Evolutionary conservation across 2,888 invertebrate genomes (phyloP).

Genomic region (Timema podura): DNA sequence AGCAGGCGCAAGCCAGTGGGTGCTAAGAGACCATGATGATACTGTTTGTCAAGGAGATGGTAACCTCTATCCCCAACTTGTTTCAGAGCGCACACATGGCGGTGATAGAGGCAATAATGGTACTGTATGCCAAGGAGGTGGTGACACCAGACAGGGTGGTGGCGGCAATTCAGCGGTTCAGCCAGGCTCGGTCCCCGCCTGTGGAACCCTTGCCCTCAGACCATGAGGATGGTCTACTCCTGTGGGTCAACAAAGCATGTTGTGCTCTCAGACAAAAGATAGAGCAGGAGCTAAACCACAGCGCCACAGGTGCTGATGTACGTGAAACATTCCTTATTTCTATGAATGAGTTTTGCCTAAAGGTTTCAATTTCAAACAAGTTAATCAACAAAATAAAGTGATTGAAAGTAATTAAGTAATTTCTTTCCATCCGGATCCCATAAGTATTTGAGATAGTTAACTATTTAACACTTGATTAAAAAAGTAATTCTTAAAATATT

Average conservation of each 20-base stretch:
- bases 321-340: too few relatives aligned
- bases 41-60: not conserved
- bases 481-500: too few relatives aligned
- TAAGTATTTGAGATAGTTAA: too few relatives aligned
- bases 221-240: slow-evolving; percentile 77
- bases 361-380: too few relatives aligned
- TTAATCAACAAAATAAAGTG: too few relatives aligned
- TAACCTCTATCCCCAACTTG: not conserved
- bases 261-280: slow-evolving; percentile 61
- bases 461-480: too few relatives aligned
- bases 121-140: slow-evolving; percentile 87
- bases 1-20: not conserved
- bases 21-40: not conserved
- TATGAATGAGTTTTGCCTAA: too few relatives aligned
- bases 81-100: slow-evolving; percentile 88
- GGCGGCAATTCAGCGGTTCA: slow-evolving; percentile 77
- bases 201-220: slow-evolving; percentile 53
- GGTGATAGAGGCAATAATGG: slow-evolving; percentile 93
- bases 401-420: too few relatives aligned
- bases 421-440: too few relatives aligned
- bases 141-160: slow-evolving; percentile 82
- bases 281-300: slow-evolving; percentile 34
- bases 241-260: slow-evolving; percentile 88
- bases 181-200: slow-evolving; percentile 41
- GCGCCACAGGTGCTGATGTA: too few relatives aligned